Base-by-base conservation (phyloP, 2,888 invertebrate species). In the Carcina quercana region DNA sequence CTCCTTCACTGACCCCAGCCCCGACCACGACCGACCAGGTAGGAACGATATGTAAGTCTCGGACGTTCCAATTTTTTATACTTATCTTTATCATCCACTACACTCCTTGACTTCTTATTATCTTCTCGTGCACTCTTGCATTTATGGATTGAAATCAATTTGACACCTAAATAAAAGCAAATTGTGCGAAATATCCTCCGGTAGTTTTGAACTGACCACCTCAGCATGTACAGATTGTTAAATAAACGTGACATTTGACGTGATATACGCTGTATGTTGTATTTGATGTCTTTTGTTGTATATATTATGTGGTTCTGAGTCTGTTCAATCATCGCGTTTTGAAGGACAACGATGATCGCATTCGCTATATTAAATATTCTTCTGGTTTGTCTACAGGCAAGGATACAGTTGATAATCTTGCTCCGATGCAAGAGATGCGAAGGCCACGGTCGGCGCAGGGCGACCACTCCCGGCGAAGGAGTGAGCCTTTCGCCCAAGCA, bases 401-500 rank as follows among this genome's bases (percentile, higher is more conserved):
- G 82, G 85, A 61, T 80, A 85, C 61, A 87, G 87, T 68, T 87
- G 87, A 74, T 87, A 85, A 64, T 57, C 46, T 66, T 57, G 61
- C 52, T 50, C 52, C 67, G 57, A 70, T 79, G 85, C 69, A 68
- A 59, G 72, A 74, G 54, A 48, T 61, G 56, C 61, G 71, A 47
- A 73, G 79, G 42, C 54, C 79, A 40, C 72, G 78, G 44, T 80
- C 75, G 36, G 65, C 56, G 56, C 72, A 66, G 35, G 84, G 63
- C 62, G 85, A 69, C 56, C 86, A 69, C 68, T 86, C 70, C 50
- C 69, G 80, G 28, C 66, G 78, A 33, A 65, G 69, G 43, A 80
- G 69, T 55, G 79, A 78, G 55, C 76, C 80, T 25, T 75, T 70
- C 53, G 70, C 72, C 25, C 67, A 71, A 33, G 59, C 67, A 17